Conservation (phyloP, 2,888 invertebrate species). For the Dioctria linearis region DNA sequence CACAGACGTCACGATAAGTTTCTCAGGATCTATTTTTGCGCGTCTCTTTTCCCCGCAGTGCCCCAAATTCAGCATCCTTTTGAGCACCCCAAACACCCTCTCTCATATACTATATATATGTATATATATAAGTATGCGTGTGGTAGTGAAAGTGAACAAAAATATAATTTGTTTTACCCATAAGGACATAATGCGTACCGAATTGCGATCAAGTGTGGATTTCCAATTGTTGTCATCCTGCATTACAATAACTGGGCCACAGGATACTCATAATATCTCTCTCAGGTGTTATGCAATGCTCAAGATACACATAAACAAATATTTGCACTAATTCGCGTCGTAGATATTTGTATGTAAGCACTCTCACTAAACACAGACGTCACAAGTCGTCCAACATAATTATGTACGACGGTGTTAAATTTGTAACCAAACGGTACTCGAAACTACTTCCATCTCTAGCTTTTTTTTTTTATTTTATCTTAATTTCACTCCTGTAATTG, state of each 20-base stretch:
- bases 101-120: neutral
- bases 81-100: neutral
- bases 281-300: constrained; percentile 43
- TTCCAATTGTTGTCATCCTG: constrained; percentile 22
- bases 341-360: neutral
- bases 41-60: neutral
- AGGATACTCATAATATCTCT: neutral
- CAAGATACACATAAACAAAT: constrained; percentile 41
- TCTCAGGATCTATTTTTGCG: constrained; percentile 43
- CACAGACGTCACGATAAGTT: constrained; percentile 49
- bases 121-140: neutral
- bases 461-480: neutral
- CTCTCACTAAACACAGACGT: constrained; percentile 40
- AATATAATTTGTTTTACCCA: constrained; percentile 39
- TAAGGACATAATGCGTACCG: constrained; percentile 11
- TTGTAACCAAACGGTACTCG: neutral
- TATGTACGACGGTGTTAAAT: neutral
- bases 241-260: constrained; percentile 4
- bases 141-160: constrained; percentile 8
- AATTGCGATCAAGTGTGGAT: constrained; percentile 30
- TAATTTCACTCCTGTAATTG: constrained; percentile 2
- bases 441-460: neutral
- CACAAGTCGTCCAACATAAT: constrained; percentile 16
- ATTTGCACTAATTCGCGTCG: neutral
- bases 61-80: neutral